Conservation (phyloP, 2,113 vertebrate genomes). For the Asarcornis scutulata region DNA sequence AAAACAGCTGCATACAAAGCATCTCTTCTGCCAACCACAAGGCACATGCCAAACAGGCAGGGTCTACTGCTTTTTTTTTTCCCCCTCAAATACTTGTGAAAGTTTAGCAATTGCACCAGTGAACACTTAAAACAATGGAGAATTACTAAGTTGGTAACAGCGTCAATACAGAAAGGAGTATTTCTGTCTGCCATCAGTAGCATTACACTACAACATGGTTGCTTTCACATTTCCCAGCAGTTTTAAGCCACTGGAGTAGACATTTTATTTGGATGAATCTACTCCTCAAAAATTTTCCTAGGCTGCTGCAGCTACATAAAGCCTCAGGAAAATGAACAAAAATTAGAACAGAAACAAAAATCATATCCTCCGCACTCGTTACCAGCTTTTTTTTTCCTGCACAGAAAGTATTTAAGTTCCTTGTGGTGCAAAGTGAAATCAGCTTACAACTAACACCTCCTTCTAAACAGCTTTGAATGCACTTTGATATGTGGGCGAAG, state of each 20-base stretch:
- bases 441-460: conserved; percentile 23
- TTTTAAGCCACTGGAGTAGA: background rate
- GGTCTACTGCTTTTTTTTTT: background rate
- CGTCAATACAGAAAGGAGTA: background rate
- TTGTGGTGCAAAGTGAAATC: conserved; percentile 41
- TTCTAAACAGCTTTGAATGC: conserved; percentile 3
- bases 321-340: background rate
- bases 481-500: background rate
- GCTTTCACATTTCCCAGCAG: background rate
- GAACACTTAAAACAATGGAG: background rate
- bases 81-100: background rate
- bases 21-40: conserved; percentile 43
- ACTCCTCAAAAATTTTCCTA: background rate
- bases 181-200: background rate
- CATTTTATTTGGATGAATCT: background rate
- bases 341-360: background rate
- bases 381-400: background rate
- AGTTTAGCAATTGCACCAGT: background rate
- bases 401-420: conserved; percentile 12
- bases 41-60: conserved; percentile 38
- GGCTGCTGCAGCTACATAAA: background rate
- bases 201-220: background rate
- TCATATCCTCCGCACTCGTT: background rate
- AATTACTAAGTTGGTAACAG: background rate
- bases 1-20: conserved; percentile 45